Percentiles rank a stretch among this genome's conserved stretches.
These are phyloP conservation scores for Volucella bombylans DNA, from an alignment of 2,888 invertebrate genomes.

Conservation along the genomic window DNA sequence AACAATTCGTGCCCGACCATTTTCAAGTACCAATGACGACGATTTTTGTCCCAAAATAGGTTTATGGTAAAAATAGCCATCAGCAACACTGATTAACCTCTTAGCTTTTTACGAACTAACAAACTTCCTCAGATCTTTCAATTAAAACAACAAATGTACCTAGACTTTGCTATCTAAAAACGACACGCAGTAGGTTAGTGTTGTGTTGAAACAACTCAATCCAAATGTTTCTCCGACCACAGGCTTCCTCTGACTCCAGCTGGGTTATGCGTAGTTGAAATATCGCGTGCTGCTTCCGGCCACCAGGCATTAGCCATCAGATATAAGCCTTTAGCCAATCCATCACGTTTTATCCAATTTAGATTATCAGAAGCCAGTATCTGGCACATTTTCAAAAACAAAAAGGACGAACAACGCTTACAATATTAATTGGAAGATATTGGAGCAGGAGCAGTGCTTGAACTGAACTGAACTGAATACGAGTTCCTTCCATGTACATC, in stretches of 20 bases:
- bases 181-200: too few species aligned
- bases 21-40: not conserved
- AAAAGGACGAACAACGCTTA: not conserved
- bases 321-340: not conserved
- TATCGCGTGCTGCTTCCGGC: not conserved
- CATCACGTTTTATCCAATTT: conserved; percentile 41
- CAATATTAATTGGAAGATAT: conserved; percentile 33
- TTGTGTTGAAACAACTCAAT: too few species aligned
- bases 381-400: conserved; percentile 4
- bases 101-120: not conserved
- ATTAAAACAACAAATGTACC: not conserved
- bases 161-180: not conserved
- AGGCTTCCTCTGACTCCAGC: too few species aligned
- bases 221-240: too few species aligned
- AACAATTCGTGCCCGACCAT: not conserved
- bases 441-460: conserved; percentile 8
- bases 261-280: too few species aligned
- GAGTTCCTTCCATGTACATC: too few species aligned
- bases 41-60: too few species aligned
- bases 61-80: too few species aligned
- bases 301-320: not conserved
- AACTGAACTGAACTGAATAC: conserved; percentile 1
- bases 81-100: conserved; percentile 1
- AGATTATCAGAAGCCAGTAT: conserved; percentile 20
- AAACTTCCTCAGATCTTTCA: not conserved